phyloP scores from a whole-genome alignment of 2,113 vertebrate genomes.

The Leucoraja erinaceus region DNA sequence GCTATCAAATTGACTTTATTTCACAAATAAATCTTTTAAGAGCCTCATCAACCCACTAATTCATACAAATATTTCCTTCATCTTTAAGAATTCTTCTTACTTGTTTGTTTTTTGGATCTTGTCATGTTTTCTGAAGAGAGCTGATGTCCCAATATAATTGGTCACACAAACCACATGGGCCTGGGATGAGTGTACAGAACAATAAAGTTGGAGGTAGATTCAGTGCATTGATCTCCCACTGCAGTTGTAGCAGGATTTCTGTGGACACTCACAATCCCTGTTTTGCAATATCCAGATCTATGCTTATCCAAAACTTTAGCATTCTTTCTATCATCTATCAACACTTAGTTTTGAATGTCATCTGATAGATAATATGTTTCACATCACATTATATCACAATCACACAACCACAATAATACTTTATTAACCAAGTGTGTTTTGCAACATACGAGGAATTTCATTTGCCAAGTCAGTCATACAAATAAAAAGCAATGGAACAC shows the following conservation, averaged over 20 bases:
- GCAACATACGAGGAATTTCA: no score
- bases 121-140: not conserved
- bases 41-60: not conserved
- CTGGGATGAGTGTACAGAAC: not conserved
- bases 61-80: not conserved
- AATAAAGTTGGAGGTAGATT: not conserved
- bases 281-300: not conserved
- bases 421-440: no score
- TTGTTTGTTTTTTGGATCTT: not conserved
- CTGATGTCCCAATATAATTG: not conserved
- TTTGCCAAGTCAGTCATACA: no score
- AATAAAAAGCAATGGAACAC: no score
- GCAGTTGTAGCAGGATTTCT: not conserved
- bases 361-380: not conserved
- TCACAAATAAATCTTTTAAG: not conserved
- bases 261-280: not conserved
- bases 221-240: not conserved
- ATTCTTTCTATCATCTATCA: not conserved
- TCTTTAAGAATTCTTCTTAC: not conserved
- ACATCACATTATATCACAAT: not conserved
- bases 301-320: not conserved
- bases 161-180: not conserved
- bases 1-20: not conserved
- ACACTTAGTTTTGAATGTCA: not conserved
- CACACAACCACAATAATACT: no score